These are phyloP conservation scores for Acrocephalus scirpaceus DNA, from an alignment of 2,797 vertebrate genomes.

Conservation along the genomic window DNA sequence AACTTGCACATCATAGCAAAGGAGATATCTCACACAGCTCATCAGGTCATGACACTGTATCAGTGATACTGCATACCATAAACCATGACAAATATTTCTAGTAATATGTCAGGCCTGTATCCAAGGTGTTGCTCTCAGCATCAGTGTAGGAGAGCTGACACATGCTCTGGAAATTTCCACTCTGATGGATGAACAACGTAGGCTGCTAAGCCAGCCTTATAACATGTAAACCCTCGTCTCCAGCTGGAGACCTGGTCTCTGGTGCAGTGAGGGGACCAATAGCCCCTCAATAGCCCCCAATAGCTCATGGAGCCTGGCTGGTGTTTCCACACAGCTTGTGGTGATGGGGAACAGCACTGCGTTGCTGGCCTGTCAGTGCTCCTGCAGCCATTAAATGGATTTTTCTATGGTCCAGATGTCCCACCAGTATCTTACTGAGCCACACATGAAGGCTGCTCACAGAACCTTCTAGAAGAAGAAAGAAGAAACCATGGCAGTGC, in stretches of 20 bases:
- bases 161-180: not conserved
- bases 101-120: not conserved
- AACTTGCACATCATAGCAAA: not conserved
- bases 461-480: not conserved
- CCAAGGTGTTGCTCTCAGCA: not conserved
- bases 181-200: not conserved
- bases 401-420: not conserved
- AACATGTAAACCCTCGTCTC: not conserved
- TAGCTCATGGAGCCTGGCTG: not conserved
- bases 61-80: not conserved
- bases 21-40: not conserved
- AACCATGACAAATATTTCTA: not conserved
- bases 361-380: not conserved
- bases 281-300: rapidly evolving
- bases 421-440: not conserved
- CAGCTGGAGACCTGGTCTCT: not conserved
- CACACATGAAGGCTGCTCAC: not conserved
- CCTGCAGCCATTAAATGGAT: not conserved
- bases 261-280: rapidly evolving
- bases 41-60: not conserved
- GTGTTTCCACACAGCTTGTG: not conserved
- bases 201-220: not conserved
- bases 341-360: rapidly evolving
- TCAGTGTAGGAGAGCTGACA: not conserved
- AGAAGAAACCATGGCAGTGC: not conserved